A percentile compares a stretch with the other conserved stretches of the same genome.
These are phyloP conservation scores for Choristoneura rosaceana DNA, from an alignment of 2,888 invertebrate species.

Conservation along the genomic window DNA sequence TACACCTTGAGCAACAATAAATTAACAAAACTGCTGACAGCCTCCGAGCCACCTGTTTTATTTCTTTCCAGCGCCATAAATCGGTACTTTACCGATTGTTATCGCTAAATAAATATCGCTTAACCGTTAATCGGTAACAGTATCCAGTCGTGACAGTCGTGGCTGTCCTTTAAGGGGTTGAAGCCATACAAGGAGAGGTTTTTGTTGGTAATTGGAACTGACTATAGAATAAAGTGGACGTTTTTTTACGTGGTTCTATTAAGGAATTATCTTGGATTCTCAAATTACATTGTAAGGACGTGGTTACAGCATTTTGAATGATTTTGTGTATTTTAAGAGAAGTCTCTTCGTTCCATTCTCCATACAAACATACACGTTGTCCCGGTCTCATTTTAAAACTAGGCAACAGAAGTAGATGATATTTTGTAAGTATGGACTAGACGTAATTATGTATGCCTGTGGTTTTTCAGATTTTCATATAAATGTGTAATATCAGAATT, in stretches of 20 bases:
- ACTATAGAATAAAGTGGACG: conserved; percentile 34
- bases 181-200: conserved; percentile 24
- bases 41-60: conserved; percentile 5
- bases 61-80: conserved; percentile 42
- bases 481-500: too few species aligned
- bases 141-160: conserved; percentile 37
- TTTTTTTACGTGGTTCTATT: neutral
- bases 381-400: too few species aligned
- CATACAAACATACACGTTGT: too few species aligned
- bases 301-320: too few species aligned
- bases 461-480: too few species aligned
- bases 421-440: too few species aligned
- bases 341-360: too few species aligned
- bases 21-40: neutral
- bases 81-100: conserved; percentile 45
- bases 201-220: conserved; percentile 38
- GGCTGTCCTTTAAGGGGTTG: conserved; percentile 43
- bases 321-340: neutral
- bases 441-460: too few species aligned
- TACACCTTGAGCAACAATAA: neutral
- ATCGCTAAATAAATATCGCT: conserved; percentile 50
- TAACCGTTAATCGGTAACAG: conserved; percentile 40
- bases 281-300: too few species aligned
- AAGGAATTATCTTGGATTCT: neutral
- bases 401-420: too few species aligned